phyloP scores from a whole-genome alignment of 2,113 vertebrate species.

The Archocentrus centrarchus region DNA sequence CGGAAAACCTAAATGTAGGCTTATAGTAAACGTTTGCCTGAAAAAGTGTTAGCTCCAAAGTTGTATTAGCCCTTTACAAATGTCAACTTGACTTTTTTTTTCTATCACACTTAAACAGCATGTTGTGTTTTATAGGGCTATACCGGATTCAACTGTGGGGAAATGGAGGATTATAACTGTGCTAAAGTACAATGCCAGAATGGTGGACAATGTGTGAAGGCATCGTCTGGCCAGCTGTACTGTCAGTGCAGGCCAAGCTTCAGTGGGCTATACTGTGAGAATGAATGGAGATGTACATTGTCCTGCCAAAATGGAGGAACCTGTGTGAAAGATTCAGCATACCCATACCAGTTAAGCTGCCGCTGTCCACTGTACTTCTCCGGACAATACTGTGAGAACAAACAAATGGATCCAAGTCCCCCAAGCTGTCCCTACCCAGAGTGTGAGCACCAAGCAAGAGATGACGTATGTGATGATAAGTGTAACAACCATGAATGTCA shows the following conservation, averaged over 20 bases:
- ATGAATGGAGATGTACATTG: slow-evolving; percentile 71
- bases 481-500: slow-evolving; percentile 90
- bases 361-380: slow-evolving; percentile 78
- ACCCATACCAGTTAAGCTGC: slow-evolving; percentile 82
- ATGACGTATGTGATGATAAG: slow-evolving; percentile 86
- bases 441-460: slow-evolving; percentile 79
- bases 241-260: slow-evolving; percentile 86
- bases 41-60: not conserved
- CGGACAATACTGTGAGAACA: slow-evolving; percentile 84
- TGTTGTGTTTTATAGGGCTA: slow-evolving; percentile 81
- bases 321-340: slow-evolving; percentile 81
- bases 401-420: accelerated
- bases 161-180: slow-evolving; percentile 82
- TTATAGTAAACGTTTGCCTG: not conserved
- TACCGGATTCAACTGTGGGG: slow-evolving; percentile 86
- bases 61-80: not conserved
- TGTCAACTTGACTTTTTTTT: not conserved
- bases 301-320: slow-evolving; percentile 88
- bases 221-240: slow-evolving; percentile 72
- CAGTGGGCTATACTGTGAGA: slow-evolving; percentile 83
- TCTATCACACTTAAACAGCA: not conserved
- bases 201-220: slow-evolving; percentile 85
- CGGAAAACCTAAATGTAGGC: not conserved
- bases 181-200: slow-evolving; percentile 86
- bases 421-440: slow-evolving; percentile 80